phyloP scores from a whole-genome alignment of 2,113 vertebrate species.

The Micromys minutus region DNA sequence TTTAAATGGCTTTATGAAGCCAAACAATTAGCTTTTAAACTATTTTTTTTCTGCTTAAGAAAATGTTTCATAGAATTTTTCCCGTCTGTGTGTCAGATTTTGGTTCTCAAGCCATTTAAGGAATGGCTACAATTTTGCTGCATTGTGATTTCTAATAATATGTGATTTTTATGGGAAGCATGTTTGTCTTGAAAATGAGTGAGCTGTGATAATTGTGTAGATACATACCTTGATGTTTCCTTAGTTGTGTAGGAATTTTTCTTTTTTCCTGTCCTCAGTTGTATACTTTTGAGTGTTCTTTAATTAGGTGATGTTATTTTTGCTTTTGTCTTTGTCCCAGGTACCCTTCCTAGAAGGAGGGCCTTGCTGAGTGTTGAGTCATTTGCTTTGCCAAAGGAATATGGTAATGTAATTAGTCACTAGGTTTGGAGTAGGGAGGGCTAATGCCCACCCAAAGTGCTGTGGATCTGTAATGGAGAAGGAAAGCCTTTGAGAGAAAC shows the following conservation, averaged over 20 bases:
- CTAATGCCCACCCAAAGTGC: not conserved
- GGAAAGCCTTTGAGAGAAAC: not conserved
- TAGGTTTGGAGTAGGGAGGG: not conserved
- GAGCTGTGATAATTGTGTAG: not conserved
- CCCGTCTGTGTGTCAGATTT: not conserved
- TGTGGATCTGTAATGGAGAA: not conserved
- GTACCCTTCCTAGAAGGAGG: not conserved
- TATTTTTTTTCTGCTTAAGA: not conserved
- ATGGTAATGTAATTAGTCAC: not conserved
- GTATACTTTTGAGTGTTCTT: not conserved
- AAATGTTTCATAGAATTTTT: not conserved
- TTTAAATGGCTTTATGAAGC: not conserved
- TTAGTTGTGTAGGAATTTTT: not conserved
- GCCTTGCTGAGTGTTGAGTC: not conserved
- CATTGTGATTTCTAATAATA: conserved; percentile 8
- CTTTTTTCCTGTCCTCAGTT: not conserved
- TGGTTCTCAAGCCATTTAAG: not conserved
- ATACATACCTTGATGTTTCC: not conserved
- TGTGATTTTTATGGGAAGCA: not conserved
- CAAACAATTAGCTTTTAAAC: not conserved
- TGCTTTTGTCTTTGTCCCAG: not conserved
- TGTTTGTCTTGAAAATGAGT: conserved; percentile 1
- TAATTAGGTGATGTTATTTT: not conserved
- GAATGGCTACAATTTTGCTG: not conserved
- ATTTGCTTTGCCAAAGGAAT: not conserved